These are phyloP conservation scores for Gallinago jamesoni DNA, from an alignment of 2,113 vertebrate species.

Conservation along the genomic window DNA sequence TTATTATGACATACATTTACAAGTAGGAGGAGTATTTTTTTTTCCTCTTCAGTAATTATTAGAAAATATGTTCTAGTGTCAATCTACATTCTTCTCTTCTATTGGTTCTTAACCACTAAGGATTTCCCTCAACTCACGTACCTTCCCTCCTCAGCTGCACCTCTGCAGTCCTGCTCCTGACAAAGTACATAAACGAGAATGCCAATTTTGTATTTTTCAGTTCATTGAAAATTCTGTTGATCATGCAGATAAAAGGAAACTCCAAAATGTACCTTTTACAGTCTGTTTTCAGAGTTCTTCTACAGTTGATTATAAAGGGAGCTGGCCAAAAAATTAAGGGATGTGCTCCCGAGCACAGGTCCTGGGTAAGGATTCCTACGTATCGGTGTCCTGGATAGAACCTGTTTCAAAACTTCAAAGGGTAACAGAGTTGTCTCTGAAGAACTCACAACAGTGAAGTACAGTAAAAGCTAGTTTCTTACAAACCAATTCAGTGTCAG, in stretches of 20 bases:
- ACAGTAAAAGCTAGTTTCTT: neutral
- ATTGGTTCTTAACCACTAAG: neutral
- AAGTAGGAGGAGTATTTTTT: neutral
- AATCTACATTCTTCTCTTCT: neutral
- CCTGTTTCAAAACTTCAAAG: neutral
- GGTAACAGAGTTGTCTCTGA: neutral
- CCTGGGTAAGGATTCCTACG: neutral
- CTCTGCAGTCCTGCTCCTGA: neutral
- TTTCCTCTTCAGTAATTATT: neutral
- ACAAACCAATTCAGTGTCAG: rapidly evolving
- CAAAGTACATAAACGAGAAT: neutral
- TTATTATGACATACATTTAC: neutral
- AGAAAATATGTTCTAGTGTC: neutral
- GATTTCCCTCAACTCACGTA: neutral
- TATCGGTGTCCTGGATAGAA: neutral
- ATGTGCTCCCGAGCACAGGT: neutral
- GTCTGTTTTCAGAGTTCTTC: neutral
- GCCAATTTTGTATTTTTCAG: neutral
- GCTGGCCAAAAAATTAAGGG: neutral
- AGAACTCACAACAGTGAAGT: neutral
- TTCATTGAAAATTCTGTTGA: neutral
- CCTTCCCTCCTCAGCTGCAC: neutral
- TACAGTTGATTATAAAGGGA: neutral
- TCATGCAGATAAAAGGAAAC: neutral
- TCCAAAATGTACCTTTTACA: neutral